These are phyloP conservation scores for Basileuterus tristriatus DNA, from an alignment of 2,797 vertebrate species.

Conservation along the genomic window DNA sequence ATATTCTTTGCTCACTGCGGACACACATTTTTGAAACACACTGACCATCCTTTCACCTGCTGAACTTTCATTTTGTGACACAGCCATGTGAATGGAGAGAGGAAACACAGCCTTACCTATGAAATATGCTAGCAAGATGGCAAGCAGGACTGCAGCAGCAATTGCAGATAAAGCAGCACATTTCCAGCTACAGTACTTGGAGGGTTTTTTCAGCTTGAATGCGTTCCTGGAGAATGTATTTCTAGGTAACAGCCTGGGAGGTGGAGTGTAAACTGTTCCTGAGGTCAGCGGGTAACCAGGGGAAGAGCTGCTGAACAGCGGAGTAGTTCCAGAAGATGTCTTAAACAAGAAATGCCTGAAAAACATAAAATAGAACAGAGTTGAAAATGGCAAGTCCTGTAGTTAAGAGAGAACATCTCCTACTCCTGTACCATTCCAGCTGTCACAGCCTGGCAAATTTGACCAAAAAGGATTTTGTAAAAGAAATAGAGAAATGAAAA, in stretches of 20 bases:
- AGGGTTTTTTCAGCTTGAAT: constrained; percentile 98
- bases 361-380: constrained; percentile 47
- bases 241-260: constrained; percentile 93
- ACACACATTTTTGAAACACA: background rate
- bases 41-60: background rate
- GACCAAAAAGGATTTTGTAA: background rate
- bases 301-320: constrained; percentile 96
- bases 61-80: background rate
- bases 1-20: background rate
- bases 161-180: constrained; percentile 95
- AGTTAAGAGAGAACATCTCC: background rate
- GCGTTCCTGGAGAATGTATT: constrained; percentile 98
- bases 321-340: constrained; percentile 96
- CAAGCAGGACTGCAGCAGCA: constrained; percentile 90
- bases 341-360: constrained; percentile 97
- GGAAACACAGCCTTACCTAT: constrained; percentile 83
- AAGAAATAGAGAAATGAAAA: background rate
- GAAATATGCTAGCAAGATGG: constrained; percentile 94
- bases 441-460: background rate
- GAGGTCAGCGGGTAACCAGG: constrained; percentile 96
- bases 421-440: background rate
- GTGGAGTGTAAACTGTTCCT: constrained; percentile 96
- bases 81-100: background rate
- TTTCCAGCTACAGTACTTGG: constrained; percentile 99
- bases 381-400: constrained; percentile 23